Base-by-base conservation (phyloP, 2,888 invertebrate genomes). In the Metellina segmentata region DNA sequence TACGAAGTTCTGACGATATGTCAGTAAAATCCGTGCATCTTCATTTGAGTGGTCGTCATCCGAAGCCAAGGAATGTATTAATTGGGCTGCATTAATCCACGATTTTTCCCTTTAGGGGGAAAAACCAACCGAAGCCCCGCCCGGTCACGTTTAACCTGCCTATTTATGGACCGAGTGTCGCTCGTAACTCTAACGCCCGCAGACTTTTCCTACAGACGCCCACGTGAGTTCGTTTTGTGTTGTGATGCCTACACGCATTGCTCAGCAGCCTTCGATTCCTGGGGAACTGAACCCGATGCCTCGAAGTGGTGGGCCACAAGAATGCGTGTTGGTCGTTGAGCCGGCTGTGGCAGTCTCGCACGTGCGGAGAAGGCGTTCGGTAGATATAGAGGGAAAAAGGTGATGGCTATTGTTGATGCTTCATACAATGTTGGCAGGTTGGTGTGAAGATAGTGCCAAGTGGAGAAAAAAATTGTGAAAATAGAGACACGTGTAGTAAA, bases 161-260 rank as follows among this genome's bases (percentile, higher is more conserved):
- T 91, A 91, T 91, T 91, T 91, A 91, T 91, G 91, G 91, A 69
- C 77, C 51, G 87, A 82, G 91, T 11, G 86, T 75, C 52, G 83
- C 61, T 81, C 81, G 81, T 90, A 85, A 81, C 61, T 86, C 70
- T 51, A 82, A 91, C 82, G 86, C 87, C 87, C 72, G 87, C 78
- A 70, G 81, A 85, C 75, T 81, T 77, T 52, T 71, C 48, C 51
- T 9, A 20, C 51, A 8, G 70, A 71, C 81, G 81, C 87, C 81
- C 87, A 81, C 87, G 87, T 87, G n/a, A 49, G n/a, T 16, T 53
- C 52, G 34, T 34, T 34, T 34, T 4, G 34, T 34, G 34, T 34
- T 34, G 34, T 34, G 6, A 77, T 34, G 34, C 34, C 34, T 77
- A 77, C 77, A 77, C 51, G 77, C 19, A 77, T 77, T 77, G 52